phyloP scores from a whole-genome alignment of 2,888 invertebrate genomes.

The Habroteleia sp. region DNA sequence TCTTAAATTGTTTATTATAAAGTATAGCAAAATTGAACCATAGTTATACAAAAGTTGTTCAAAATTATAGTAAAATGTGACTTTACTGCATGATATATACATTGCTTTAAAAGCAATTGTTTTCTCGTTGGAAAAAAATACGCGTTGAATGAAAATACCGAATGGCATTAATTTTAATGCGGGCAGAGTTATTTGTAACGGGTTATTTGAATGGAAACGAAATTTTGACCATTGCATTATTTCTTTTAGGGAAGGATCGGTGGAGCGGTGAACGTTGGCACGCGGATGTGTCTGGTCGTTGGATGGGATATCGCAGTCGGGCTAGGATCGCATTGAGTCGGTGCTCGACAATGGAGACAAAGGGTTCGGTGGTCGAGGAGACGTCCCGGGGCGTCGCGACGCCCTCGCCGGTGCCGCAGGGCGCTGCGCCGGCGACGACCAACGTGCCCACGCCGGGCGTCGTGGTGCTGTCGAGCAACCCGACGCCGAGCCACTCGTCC shows the following conservation, averaged over 20 bases:
- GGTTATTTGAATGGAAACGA: no score
- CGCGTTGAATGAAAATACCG: no score
- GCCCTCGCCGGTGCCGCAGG: slow-evolving; percentile 71
- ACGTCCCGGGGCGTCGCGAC: slow-evolving; percentile 73
- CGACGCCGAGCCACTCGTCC: slow-evolving; percentile 49
- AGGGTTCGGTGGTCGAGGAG: slow-evolving; percentile 65
- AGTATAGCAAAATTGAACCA: no score
- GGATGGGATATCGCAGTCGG: slow-evolving; percentile 66
- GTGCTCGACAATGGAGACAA: slow-evolving; percentile 57
- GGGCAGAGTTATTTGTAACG: no score
- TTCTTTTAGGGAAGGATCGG: slow-evolving; percentile 20
- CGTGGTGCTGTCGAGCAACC: slow-evolving; percentile 54
- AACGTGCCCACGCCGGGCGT: slow-evolving; percentile 56
- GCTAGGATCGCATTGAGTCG: slow-evolving; percentile 38
- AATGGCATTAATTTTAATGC: no score
- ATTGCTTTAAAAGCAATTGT: no score
- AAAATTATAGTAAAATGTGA: no score
- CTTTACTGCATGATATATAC: no score
- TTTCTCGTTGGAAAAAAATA: no score
- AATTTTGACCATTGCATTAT: not conserved
- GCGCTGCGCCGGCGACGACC: slow-evolving; percentile 63
- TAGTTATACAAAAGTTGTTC: no score
- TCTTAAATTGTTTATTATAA: no score
- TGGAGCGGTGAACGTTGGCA: slow-evolving; percentile 19
- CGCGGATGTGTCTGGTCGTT: slow-evolving; percentile 68